These are phyloP conservation scores for Triplophysa rosa DNA, from an alignment of 2,113 vertebrate genomes.

Conservation along the genomic window DNA sequence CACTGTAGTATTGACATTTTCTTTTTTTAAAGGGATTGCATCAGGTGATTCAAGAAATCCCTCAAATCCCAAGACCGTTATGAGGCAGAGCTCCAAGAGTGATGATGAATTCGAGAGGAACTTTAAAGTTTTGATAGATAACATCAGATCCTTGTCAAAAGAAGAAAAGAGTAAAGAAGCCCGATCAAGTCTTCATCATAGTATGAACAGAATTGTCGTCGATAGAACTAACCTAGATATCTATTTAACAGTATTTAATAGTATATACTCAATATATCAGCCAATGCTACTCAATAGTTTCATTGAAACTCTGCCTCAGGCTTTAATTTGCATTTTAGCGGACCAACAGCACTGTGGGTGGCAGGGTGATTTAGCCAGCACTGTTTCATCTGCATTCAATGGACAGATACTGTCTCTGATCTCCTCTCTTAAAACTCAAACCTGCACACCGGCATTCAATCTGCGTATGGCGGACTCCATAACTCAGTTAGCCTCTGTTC, in stretches of 20 bases:
- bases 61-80: slow-evolving; percentile 48
- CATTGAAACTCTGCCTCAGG: slow-evolving; percentile 63
- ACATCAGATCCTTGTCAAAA: slow-evolving; percentile 58
- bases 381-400: slow-evolving; percentile 55
- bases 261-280: slow-evolving; percentile 54
- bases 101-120: slow-evolving; percentile 52
- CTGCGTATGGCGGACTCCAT: slow-evolving; percentile 36
- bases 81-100: slow-evolving; percentile 32
- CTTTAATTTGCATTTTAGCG: slow-evolving; percentile 67
- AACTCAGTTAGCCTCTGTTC: slow-evolving; percentile 34
- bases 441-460: slow-evolving; percentile 48
- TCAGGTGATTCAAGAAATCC: slow-evolving; percentile 2
- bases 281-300: slow-evolving; percentile 57
- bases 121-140: slow-evolving; percentile 58
- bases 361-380: slow-evolving; percentile 65
- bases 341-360: slow-evolving; percentile 67
- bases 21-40: slow-evolving; percentile 14
- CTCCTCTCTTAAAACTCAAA: slow-evolving; percentile 61
- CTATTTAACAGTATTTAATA: slow-evolving; percentile 57
- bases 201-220: not conserved
- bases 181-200: not conserved
- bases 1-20: not conserved
- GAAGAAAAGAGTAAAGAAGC: not conserved
- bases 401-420: slow-evolving; percentile 57
- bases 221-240: slow-evolving; percentile 38